Base-by-base conservation (phyloP, 2,797 vertebrate genomes). In the Ateles fusciceps region DNA sequence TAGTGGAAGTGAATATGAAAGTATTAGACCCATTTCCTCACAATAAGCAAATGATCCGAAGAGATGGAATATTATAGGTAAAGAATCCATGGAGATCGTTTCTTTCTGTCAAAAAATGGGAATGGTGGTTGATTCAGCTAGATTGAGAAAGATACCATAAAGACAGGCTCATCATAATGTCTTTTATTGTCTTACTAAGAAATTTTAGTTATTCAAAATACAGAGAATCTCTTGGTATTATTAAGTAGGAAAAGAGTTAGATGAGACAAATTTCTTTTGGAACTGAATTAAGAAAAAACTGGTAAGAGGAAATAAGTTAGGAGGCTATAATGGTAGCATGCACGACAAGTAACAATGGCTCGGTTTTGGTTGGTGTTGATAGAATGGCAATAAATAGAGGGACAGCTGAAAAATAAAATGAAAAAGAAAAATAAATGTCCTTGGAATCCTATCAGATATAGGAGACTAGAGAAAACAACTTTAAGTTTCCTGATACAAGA, bases 51-150 rank as follows among this genome's bases (percentile, higher is more conserved):
- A n/a, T 19, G 17, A 36, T 19, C 17, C 75, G 44, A 15, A 74
- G 5, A 2, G 12, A 30, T 24, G 21, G 12, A 11, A 12, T 4
- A 28, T 2, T 5, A 26, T 2, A 33, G 14, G 44, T 15, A 48
- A 61, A 57, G 5, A 52, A 68, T 26, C 13, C 26, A 22, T 28
- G 39, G 26, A 48, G 26, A 3, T 0, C 5, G 8, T 10, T 39
- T 14, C 12, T 17, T 9, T 64, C 44, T 85, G 7, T 76, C 26
- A 26, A 44, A 50, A n/a, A 4, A 21, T 24, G 7, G 4, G 30
- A 42, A 30, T 12, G 12, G 10, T 42, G 36, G 36, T 39, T 30
- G 26, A 4, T 46, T 33, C 15, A 55, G 19, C 46, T 30, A 44
- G 5, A 5, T 1, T 1, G 26, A 28, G 33, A 26, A 30, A 46